These are phyloP conservation scores for Dermolepida albohirtum DNA, from an alignment of 2,888 invertebrate genomes.

Conservation along the genomic window DNA sequence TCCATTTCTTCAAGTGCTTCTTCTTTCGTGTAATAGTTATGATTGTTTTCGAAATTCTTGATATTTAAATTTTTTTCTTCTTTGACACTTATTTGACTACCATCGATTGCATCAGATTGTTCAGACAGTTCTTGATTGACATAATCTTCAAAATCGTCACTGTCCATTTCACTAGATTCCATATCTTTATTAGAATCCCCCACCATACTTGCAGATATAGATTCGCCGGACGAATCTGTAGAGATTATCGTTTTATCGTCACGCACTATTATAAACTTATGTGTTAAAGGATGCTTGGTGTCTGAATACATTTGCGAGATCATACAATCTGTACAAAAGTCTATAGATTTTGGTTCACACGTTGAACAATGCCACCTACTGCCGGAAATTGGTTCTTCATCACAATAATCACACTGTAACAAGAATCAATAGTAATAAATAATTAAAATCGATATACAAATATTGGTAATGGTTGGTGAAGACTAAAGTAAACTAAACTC, in stretches of 20 bases:
- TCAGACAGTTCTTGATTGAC: slow-evolving; percentile 40
- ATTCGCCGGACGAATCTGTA: slow-evolving; percentile 36
- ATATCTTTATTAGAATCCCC: slow-evolving; percentile 43
- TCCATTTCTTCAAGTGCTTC: slow-evolving; percentile 25
- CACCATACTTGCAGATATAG: slow-evolving; percentile 32
- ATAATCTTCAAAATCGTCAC: slow-evolving; percentile 43
- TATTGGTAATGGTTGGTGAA: too few relatives aligned
- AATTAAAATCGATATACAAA: too few relatives aligned
- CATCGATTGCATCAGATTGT: neutral
- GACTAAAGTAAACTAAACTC: too few relatives aligned
- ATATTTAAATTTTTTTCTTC: neutral
- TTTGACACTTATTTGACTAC: neutral
- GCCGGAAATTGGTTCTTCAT: slow-evolving; percentile 73
- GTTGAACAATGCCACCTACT: slow-evolving; percentile 78
- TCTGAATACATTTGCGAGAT: slow-evolving; percentile 68
- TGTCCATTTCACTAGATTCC: slow-evolving; percentile 44
- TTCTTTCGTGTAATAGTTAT: slow-evolving; percentile 39
- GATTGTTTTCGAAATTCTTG: slow-evolving; percentile 14
- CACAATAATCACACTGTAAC: slow-evolving; percentile 73
- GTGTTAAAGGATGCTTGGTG: slow-evolving; percentile 65
- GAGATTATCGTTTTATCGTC: slow-evolving; percentile 41
- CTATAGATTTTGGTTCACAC: slow-evolving; percentile 69
- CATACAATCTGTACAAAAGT: slow-evolving; percentile 76
- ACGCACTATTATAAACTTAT: slow-evolving; percentile 60
- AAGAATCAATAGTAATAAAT: neutral